Conservation (phyloP, 1,140 invertebrate species). For the Ooceraea biroi region DNA sequence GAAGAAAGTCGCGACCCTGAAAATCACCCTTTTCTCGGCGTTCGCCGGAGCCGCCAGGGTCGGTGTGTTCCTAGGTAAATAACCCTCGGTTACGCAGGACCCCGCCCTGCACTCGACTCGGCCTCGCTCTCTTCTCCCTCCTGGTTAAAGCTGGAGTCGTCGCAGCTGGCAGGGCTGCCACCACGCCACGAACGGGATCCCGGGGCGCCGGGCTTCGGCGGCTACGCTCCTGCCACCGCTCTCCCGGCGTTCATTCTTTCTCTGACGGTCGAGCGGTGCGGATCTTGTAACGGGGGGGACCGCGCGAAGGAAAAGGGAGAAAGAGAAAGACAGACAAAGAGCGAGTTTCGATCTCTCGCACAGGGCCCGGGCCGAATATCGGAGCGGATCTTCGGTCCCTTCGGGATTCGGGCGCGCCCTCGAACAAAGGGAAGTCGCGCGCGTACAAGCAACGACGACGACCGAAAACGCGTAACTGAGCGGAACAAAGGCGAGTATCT, state of each 20-base stretch:
- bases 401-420: not conserved
- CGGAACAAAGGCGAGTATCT: constrained; percentile 38
- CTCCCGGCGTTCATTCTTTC: constrained; percentile 77
- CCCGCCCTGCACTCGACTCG: constrained; percentile 62
- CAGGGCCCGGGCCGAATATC: not conserved
- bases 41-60: not conserved
- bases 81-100: constrained; percentile 64
- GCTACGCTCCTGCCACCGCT: constrained; percentile 68
- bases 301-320: not conserved
- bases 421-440: constrained; percentile 12
- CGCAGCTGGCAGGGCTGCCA: constrained; percentile 66
- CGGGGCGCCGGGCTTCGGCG: constrained; percentile 65
- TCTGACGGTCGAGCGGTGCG: constrained; percentile 70
- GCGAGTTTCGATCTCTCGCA: constrained; percentile 17
- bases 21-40: constrained; percentile 34
- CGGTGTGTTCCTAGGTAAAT: constrained; percentile 24
- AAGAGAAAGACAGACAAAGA: not conserved
- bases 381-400: not conserved
- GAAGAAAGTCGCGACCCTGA: constrained; percentile 38
- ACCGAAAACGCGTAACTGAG: not conserved
- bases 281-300: constrained; percentile 47
- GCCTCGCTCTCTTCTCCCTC: constrained; percentile 51
- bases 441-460: not conserved
- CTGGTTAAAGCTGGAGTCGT: constrained; percentile 51
- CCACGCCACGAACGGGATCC: constrained; percentile 60